Percentiles rank a stretch among this genome's conserved stretches.
These are phyloP conservation scores for Charadrius vociferus DNA, from an alignment of 2,113 vertebrate species.

Conservation along the genomic window DNA sequence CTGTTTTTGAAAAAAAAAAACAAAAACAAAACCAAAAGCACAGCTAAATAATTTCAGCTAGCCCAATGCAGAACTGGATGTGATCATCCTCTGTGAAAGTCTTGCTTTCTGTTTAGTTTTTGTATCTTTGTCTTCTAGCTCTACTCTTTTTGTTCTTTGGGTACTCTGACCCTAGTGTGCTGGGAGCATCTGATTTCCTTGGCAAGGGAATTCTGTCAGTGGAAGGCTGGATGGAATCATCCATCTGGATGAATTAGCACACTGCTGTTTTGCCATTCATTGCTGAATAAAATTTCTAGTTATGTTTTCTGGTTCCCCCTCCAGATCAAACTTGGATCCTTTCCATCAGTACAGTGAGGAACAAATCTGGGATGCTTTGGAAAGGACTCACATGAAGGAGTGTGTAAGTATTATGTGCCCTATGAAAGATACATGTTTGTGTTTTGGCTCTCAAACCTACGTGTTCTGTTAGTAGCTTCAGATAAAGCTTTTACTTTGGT, in stretches of 20 bases:
- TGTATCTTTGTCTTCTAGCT: background rate
- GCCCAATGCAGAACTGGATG: background rate
- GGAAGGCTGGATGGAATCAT: background rate
- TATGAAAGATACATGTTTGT: background rate
- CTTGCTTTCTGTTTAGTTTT: background rate
- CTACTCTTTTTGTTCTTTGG: background rate
- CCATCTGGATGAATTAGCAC: background rate
- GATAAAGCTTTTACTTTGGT: background rate
- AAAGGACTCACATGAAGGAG: constrained; percentile 95
- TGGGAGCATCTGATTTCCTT: background rate
- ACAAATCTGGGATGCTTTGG: constrained; percentile 90
- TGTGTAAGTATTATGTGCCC: constrained; percentile 82
- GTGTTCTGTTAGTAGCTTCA: background rate
- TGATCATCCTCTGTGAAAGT: background rate
- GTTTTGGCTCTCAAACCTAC: background rate
- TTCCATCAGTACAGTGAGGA: constrained; percentile 86
- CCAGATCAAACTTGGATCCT: constrained; percentile 91
- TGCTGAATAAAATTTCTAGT: background rate
- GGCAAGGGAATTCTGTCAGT: background rate
- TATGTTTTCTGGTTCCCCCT: background rate
- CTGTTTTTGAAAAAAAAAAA: background rate
- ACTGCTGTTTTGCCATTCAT: background rate
- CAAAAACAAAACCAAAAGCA: background rate
- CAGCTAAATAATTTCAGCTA: background rate
- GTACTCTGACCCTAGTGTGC: background rate